Percentiles rank a stretch among this genome's conserved stretches.
Evolutionary conservation across 2,113 vertebrate species (phyloP).

Genomic region (Garra rufa): DNA sequence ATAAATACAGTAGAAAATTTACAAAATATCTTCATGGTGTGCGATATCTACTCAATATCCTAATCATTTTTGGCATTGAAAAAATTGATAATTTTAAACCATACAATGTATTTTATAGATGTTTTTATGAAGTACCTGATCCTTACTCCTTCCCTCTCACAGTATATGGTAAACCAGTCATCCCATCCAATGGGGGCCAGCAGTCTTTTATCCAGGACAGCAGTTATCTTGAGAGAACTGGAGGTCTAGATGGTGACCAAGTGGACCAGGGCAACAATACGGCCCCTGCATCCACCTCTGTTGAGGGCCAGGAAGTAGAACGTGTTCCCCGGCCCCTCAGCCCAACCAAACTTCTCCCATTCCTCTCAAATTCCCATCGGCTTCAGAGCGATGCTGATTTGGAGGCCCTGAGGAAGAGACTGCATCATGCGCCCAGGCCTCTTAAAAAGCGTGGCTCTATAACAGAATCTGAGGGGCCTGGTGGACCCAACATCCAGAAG

Average conservation of each 20-base stretch:
- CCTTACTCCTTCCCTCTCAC: constrained; percentile 7
- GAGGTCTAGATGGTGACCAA: constrained; percentile 67
- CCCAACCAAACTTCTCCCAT: constrained; percentile 93
- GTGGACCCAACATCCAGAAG: constrained; percentile 93
- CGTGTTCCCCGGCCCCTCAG: constrained; percentile 89
- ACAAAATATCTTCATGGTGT: too few relatives aligned
- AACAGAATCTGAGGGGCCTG: constrained; percentile 92
- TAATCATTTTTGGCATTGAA: too few relatives aligned
- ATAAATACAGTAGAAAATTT: too few relatives aligned
- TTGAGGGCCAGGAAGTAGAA: constrained; percentile 75
- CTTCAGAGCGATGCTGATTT: constrained; percentile 88
- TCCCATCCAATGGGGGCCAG: constrained; percentile 72
- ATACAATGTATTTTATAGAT: too few relatives aligned
- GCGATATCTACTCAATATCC: too few relatives aligned
- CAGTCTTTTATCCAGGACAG: constrained; percentile 66
- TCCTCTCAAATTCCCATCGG: constrained; percentile 87
- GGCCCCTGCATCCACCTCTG: constrained; percentile 52
- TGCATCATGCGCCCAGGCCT: constrained; percentile 88
- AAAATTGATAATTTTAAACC: too few relatives aligned
- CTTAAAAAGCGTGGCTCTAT: constrained; percentile 95
- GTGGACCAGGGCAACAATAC: constrained; percentile 57
- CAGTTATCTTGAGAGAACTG: constrained; percentile 68
- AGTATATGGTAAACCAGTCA: constrained; percentile 92
- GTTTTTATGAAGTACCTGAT: neutral
- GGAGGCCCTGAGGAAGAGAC: constrained; percentile 85